These are phyloP conservation scores for Chromis chromis DNA, from an alignment of 2,797 vertebrate species.

Conservation along the genomic window DNA sequence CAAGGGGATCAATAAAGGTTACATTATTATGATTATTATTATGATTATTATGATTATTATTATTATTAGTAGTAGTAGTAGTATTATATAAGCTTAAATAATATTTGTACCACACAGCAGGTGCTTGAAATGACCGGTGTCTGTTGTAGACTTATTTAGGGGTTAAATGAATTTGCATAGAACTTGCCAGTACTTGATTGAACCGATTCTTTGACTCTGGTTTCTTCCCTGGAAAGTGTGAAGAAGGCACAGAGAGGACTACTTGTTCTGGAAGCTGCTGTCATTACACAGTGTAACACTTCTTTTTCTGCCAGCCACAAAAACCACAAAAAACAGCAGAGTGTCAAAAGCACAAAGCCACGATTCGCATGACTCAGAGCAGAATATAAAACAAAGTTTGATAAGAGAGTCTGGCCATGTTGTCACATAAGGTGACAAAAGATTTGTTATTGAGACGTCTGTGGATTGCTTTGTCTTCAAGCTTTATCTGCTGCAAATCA, in stretches of 20 bases:
- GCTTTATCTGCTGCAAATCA: not conserved
- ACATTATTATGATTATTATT: no score
- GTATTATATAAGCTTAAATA: no score
- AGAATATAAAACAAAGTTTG: not conserved
- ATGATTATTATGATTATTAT: no score
- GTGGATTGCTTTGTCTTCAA: not conserved
- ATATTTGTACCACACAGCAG: no score
- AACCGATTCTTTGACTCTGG: conserved; percentile 38
- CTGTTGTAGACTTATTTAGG: not conserved
- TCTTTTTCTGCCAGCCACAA: conserved; percentile 44
- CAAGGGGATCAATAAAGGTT: no score
- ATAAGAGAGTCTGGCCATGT: no score
- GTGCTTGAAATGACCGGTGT: not conserved
- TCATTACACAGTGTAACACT: conserved; percentile 29
- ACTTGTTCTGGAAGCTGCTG: conserved; percentile 42
- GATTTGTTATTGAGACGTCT: no score
- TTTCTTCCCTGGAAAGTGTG: conserved; percentile 26
- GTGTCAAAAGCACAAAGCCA: not conserved
- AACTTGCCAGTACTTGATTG: conserved; percentile 4
- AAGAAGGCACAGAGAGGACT: conserved; percentile 30
- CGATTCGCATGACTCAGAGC: conserved; percentile 23
- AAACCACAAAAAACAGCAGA: conserved; percentile 32
- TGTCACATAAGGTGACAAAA: no score
- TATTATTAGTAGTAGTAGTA: no score
- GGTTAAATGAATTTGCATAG: not conserved